Evolutionary conservation across 2,888 invertebrate species (phyloP).

Genomic region (Eucriotettix oculatus): DNA sequence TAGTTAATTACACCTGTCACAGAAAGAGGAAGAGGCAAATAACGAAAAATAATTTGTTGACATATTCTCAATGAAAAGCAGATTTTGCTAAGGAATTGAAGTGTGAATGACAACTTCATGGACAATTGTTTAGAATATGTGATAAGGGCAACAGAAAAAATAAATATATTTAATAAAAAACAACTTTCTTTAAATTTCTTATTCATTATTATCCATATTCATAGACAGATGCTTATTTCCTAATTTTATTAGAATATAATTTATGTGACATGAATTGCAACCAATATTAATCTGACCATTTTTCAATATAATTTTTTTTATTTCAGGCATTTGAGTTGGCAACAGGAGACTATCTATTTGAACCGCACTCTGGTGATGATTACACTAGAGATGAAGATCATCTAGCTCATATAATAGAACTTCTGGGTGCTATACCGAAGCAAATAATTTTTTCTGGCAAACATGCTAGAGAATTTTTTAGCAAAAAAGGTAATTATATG

Average conservation of each 20-base stretch:
- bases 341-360: constrained; percentile 77
- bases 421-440: constrained; percentile 59
- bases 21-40: no score
- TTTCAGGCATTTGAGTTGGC: constrained; percentile 58
- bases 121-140: no score
- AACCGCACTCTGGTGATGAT: constrained; percentile 58
- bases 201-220: not conserved
- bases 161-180: not conserved
- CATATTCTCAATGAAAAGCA: no score
- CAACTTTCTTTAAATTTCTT: not conserved
- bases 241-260: no score
- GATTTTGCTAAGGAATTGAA: no score
- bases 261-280: no score
- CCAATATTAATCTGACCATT: not conserved
- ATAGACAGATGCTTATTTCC: not conserved
- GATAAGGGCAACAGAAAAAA: no score
- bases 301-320: not conserved
- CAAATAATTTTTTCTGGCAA: constrained; percentile 57
- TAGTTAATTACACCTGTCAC: no score
- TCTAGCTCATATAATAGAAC: constrained; percentile 67
- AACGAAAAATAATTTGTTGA: no score
- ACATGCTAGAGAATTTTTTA: constrained; percentile 57
- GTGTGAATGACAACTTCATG: no score
- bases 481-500: constrained; percentile 37
- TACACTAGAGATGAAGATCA: constrained; percentile 71